A percentile compares a stretch with the other conserved stretches of the same genome.
Evolutionary conservation across 2,888 invertebrate species (phyloP).

Genomic region (Polyploca ridens): DNA sequence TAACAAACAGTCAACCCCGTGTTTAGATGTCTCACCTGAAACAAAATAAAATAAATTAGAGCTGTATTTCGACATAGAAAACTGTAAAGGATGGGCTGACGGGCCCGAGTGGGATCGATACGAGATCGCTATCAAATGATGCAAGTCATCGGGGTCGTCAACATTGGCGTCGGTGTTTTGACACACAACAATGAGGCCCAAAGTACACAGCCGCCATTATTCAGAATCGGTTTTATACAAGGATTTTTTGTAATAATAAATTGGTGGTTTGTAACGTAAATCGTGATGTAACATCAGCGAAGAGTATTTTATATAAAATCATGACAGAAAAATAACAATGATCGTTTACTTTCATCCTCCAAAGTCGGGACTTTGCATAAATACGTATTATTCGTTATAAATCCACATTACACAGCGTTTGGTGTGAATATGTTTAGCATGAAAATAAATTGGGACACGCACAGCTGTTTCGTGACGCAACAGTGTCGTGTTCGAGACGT

Average conservation of each 20-base stretch:
- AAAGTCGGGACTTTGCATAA: conserved; percentile 3
- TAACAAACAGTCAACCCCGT: conserved; percentile 11
- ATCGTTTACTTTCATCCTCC: not conserved
- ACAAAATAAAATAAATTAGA: conserved; percentile 27
- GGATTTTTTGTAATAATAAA: conserved; percentile 35
- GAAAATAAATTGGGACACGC: conserved; percentile 39
- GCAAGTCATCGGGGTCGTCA: conserved; percentile 79
- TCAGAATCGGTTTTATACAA: conserved; percentile 33
- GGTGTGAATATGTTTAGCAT: conserved; percentile 30
- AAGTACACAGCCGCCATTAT: conserved; percentile 45
- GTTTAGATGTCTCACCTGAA: conserved; percentile 35
- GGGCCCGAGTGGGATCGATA: conserved; percentile 58
- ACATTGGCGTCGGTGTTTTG: conserved; percentile 65
- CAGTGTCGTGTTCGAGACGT: conserved; percentile 11
- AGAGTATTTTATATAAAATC: not conserved
- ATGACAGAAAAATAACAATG: not conserved
- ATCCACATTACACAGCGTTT: conserved; percentile 25
- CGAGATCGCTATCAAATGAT: conserved; percentile 59
- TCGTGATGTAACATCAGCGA: conserved; percentile 32
- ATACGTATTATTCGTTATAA: not conserved
- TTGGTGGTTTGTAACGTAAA: conserved; percentile 34
- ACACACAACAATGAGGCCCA: conserved; percentile 65
- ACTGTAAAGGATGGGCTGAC: conserved; percentile 41
- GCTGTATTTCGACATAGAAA: conserved; percentile 16
- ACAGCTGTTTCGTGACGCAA: conserved; percentile 38